These are phyloP conservation scores for Noctua pronuba DNA, from an alignment of 2,888 invertebrate genomes.

Conservation along the genomic window DNA sequence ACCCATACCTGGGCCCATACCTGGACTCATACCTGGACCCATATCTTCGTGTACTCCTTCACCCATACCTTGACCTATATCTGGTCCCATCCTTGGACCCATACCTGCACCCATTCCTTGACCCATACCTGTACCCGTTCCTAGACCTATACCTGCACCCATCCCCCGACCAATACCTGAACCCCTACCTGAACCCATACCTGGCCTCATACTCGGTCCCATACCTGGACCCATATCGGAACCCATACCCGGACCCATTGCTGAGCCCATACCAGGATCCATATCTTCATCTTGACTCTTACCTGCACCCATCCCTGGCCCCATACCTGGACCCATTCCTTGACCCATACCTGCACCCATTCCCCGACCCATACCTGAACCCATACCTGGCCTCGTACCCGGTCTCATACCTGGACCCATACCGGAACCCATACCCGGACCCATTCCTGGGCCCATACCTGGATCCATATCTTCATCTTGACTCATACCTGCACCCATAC, in stretches of 20 bases:
- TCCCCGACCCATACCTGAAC: not conserved
- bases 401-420: not conserved
- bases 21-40: not conserved
- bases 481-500: not conserved
- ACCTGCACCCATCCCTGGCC: not conserved
- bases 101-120: not conserved
- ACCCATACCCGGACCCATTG: not conserved
- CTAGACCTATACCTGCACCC: not conserved
- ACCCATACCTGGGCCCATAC: not conserved
- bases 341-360: not conserved
- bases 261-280: not conserved
- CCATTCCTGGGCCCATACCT: not conserved
- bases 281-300: not conserved
- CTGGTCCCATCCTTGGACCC: not conserved
- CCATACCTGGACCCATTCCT: not conserved
- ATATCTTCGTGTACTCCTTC: not conserved
- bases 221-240: not conserved
- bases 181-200: not conserved
- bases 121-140: not conserved
- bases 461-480: not conserved
- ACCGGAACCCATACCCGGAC: not conserved
- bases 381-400: not conserved
- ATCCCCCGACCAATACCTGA: not conserved
- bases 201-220: not conserved
- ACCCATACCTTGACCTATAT: not conserved